Evolutionary conservation across 2,113 vertebrate species (phyloP).

Genomic region (Dicentrarchus labrax): DNA sequence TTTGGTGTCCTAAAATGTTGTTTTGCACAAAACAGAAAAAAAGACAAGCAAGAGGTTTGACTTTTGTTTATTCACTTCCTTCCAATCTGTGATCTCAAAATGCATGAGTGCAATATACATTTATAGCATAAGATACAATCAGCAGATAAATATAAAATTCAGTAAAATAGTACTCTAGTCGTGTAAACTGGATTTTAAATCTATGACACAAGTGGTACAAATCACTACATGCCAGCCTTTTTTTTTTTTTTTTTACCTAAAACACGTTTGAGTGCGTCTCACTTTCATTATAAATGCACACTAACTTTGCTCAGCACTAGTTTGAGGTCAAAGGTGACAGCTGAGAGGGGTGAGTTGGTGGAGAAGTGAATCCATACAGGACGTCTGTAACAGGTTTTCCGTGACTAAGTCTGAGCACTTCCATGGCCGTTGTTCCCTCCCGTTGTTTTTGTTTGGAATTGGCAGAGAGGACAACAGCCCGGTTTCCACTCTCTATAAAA

Average conservation of each 20-base stretch:
- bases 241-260: constrained; percentile 33
- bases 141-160: constrained; percentile 78
- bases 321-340: constrained; percentile 62
- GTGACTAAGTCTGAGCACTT: background rate
- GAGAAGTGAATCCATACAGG: constrained; percentile 25
- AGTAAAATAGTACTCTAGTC: constrained; percentile 75
- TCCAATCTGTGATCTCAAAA: constrained; percentile 68
- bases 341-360: background rate
- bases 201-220: constrained; percentile 67
- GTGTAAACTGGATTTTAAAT: constrained; percentile 62
- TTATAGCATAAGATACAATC: constrained; percentile 69
- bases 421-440: background rate
- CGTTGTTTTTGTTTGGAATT: background rate
- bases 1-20: background rate
- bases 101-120: constrained; percentile 63
- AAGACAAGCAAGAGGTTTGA: constrained; percentile 11
- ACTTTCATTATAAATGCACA: constrained; percentile 32
- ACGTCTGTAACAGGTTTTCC: constrained; percentile 38
- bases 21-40: constrained; percentile 18
- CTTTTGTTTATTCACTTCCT: constrained; percentile 61
- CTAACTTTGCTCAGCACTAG: constrained; percentile 41
- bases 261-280: constrained; percentile 17
- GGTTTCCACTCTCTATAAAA: constrained; percentile 8
- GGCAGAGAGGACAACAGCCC: background rate
- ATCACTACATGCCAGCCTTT: constrained; percentile 59